Evolutionary conservation across 2,888 invertebrate species (phyloP), one percentile per base, ranked within the genome.

Genomic region (Erebia ligea): DNA sequence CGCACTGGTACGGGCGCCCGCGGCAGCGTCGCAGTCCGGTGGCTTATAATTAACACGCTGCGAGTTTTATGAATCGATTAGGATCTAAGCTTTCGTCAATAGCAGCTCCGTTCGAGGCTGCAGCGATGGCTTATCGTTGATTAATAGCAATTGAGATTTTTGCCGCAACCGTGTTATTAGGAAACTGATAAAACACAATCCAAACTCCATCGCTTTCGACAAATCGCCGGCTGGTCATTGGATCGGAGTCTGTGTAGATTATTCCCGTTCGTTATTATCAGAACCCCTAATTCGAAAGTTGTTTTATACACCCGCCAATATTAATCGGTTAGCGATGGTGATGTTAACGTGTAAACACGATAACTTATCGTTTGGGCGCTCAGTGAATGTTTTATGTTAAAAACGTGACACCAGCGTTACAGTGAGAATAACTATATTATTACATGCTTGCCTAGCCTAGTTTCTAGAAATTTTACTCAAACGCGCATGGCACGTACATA

Each of bases 61-160:
- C 89, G 86, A 91, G 89, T 91, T 89, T 92, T 92, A 92, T 92
- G 90, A 92, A 91, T 89, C 90, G 93, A 93, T 93, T 93, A 91
- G 86, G 84, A 93, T 93, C 93, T 92, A 92, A 92, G 92, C 93
- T 93, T 93, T 93, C 91, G 89, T 93, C 93, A 92, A 92, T 93
- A 88, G 87, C 88, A 87, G 90, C 89, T 89, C 89, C 90, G 86
- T 50, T 88, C 88, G 88, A 81, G 80, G 82, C 84, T 84, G 85
- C 79, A 76, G 77, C 81, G 90, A 92, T 92, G 81, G 78, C 85
- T 90, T 92, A 92, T 92, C 91, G 83, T 83, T 92, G 92, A 93
- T 92, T 89, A 88, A 93, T 92, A 84, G 87, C 90, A 85, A 91
- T 91, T 89, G 91, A 91, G 92, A 90, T 91, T 92, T 92, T 90